Conservation (phyloP, 2,797 vertebrate genomes). For the Sebastes jordani region DNA sequence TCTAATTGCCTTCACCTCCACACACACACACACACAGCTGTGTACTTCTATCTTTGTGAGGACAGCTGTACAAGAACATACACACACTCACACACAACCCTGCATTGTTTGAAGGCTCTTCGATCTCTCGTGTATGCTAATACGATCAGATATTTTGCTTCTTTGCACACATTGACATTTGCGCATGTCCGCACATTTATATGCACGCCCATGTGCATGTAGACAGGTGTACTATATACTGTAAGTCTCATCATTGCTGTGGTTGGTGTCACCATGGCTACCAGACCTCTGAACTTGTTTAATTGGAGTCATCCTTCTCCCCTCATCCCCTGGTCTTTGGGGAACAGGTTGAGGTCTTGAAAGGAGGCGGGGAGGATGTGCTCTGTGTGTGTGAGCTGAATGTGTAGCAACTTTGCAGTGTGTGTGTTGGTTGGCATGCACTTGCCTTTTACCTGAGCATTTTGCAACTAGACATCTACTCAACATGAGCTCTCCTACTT, state of each 20-base stretch:
- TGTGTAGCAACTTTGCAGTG: not conserved
- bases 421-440: not conserved
- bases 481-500: not conserved
- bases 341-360: conserved; percentile 4
- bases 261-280: conserved; percentile 31
- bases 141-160: not conserved
- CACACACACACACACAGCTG: not conserved
- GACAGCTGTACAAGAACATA: not conserved
- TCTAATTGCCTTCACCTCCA: not conserved
- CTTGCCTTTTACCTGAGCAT: not conserved
- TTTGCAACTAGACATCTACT: not conserved
- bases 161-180: conserved; percentile 10
- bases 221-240: not conserved
- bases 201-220: not conserved
- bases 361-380: not conserved
- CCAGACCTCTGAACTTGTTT: conserved; percentile 31
- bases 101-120: not conserved
- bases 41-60: no score
- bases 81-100: not conserved
- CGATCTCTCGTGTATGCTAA: not conserved
- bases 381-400: not conserved
- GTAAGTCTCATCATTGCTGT: not conserved
- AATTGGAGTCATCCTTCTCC: conserved; percentile 17
- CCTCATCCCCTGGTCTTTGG: not conserved
- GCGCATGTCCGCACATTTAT: not conserved